phyloP scores from a whole-genome alignment of 2,888 invertebrate genomes.

The Coleophora flavipennella region DNA sequence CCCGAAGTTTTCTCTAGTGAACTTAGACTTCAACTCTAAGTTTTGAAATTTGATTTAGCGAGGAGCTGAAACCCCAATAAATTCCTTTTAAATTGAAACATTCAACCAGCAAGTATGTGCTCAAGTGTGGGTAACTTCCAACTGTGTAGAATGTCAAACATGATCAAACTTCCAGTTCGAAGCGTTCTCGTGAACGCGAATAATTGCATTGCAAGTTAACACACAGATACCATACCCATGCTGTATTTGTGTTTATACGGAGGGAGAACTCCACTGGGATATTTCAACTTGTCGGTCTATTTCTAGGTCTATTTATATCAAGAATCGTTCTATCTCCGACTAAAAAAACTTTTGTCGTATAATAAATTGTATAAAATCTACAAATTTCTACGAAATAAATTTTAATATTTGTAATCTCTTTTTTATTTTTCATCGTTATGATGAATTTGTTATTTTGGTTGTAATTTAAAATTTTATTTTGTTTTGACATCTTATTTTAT shows the following conservation, averaged over 20 bases:
- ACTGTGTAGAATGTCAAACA: conserved; percentile 25
- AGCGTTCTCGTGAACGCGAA: conserved; percentile 24
- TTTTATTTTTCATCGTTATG: no score
- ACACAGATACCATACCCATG: conserved; percentile 2
- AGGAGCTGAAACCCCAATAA: neutral
- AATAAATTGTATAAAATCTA: no score
- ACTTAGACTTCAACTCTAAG: neutral
- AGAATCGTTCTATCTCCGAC: no score
- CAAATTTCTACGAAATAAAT: no score
- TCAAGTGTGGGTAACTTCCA: conserved; percentile 7
- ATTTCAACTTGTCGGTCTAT: neutral
- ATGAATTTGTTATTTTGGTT: no score
- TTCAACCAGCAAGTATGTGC: conserved; percentile 12
- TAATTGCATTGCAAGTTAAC: conserved; percentile 23
- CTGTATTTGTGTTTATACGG: neutral
- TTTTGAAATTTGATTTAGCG: neutral
- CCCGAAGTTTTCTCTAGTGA: neutral
- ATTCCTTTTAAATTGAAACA: conserved; percentile 9
- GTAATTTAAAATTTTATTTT: no score
- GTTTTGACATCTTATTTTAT: no score
- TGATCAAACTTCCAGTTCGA: conserved; percentile 26
- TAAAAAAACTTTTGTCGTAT: no score
- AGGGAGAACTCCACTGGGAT: neutral
- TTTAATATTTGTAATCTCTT: no score
- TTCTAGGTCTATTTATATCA: conserved; percentile 17